Conservation (phyloP, 2,888 invertebrate species). For the Agrypnus murinus region DNA sequence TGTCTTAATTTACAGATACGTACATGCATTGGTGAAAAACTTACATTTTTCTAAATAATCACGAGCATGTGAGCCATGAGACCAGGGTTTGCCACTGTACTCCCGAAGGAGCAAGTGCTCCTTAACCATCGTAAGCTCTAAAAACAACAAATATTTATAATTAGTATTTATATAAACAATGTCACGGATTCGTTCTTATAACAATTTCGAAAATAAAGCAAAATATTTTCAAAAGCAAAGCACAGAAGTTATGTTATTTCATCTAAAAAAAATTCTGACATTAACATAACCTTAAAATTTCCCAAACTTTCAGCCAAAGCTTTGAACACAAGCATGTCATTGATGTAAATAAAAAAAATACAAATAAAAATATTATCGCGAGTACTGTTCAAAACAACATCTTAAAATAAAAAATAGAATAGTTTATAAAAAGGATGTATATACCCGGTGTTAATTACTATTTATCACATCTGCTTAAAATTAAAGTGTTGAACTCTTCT, state of each 20-base stretch:
- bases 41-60: constrained; percentile 46
- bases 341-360: background rate
- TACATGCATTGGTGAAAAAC: constrained; percentile 17
- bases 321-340: background rate
- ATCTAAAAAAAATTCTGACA: background rate
- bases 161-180: constrained; percentile 5
- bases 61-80: constrained; percentile 28
- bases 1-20: background rate
- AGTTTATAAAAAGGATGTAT: constrained; percentile 4
- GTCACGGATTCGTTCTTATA: background rate
- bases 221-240: background rate
- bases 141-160: constrained; percentile 18
- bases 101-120: constrained; percentile 32
- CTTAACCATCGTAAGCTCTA: constrained; percentile 34
- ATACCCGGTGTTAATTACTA: constrained; percentile 21
- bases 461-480: constrained; percentile 30
- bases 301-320: background rate
- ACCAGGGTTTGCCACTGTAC: constrained; percentile 34
- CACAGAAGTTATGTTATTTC: background rate
- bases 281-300: constrained; percentile 14
- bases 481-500: constrained; percentile 11
- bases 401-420: background rate
- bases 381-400: background rate
- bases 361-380: background rate
- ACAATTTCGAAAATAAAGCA: background rate